Evolutionary conservation across 2,113 vertebrate genomes (phyloP).

Genomic region (Indicator indicator): DNA sequence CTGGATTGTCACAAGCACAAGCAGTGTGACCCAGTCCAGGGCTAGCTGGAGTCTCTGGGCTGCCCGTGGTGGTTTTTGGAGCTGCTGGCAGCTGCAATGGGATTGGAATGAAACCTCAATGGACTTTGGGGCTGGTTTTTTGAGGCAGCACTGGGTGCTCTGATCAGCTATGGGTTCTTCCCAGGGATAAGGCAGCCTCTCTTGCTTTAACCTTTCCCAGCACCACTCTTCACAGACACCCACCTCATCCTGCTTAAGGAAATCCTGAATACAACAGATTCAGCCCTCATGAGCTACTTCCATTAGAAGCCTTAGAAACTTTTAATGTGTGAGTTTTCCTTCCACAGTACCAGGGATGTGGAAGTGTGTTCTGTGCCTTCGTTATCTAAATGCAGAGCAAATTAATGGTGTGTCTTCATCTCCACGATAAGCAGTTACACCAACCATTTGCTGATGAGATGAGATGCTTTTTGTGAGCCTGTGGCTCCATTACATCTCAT

Average conservation of each 20-base stretch:
- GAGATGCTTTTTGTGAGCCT: neutral
- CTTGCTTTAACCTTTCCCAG: neutral
- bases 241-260: neutral
- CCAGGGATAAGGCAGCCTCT: neutral
- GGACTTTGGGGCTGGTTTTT: neutral
- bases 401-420: neutral
- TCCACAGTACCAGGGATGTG: neutral
- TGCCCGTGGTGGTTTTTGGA: rapidly evolving
- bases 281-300: neutral
- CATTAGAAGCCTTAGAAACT: neutral
- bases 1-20: neutral
- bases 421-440: neutral
- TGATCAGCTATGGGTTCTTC: rapidly evolving
- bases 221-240: neutral
- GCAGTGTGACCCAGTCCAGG: rapidly evolving
- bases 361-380: neutral
- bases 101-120: rapidly evolving
- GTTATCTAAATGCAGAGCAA: neutral
- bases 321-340: neutral
- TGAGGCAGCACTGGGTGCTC: neutral
- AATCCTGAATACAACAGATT: neutral
- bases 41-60: neutral
- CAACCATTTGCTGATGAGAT: neutral
- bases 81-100: neutral
- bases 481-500: neutral